phyloP scores from a whole-genome alignment of 2,113 vertebrate species.

The Cisticola juncidis region DNA sequence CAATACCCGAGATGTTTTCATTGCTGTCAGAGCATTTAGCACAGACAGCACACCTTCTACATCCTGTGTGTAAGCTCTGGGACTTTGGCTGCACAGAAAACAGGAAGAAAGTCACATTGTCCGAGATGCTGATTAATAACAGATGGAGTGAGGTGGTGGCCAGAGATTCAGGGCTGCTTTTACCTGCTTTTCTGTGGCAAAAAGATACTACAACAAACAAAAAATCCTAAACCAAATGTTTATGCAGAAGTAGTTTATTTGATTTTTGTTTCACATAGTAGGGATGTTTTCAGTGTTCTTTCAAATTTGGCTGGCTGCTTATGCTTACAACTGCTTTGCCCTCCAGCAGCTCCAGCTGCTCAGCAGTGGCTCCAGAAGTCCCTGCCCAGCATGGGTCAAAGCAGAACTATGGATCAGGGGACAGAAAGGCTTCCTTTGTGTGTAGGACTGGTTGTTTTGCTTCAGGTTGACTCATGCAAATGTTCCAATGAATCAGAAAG shows the following conservation, averaged over 20 bases:
- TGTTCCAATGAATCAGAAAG: conserved; percentile 44
- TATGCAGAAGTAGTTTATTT: neutral
- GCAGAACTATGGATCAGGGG: neutral
- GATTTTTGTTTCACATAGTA: neutral
- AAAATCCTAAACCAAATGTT: neutral
- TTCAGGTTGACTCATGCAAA: conserved; percentile 34
- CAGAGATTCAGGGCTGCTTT: neutral
- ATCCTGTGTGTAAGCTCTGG: neutral
- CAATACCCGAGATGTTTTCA: accelerated
- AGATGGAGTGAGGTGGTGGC: neutral
- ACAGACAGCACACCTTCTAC: neutral
- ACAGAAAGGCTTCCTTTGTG: neutral
- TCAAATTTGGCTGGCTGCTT: neutral
- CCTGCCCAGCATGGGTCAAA: neutral
- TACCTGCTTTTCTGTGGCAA: neutral
- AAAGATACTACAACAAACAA: neutral
- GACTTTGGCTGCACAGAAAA: neutral
- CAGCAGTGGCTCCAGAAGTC: neutral
- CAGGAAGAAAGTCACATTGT: neutral
- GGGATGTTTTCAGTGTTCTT: neutral
- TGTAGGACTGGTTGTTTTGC: neutral
- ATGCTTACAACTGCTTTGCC: neutral
- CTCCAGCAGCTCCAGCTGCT: neutral
- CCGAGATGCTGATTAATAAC: neutral
- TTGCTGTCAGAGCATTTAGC: neutral